These are phyloP conservation scores for Myrmophylax atrothorax DNA, from an alignment of 2,113 vertebrate species.

Conservation along the genomic window DNA sequence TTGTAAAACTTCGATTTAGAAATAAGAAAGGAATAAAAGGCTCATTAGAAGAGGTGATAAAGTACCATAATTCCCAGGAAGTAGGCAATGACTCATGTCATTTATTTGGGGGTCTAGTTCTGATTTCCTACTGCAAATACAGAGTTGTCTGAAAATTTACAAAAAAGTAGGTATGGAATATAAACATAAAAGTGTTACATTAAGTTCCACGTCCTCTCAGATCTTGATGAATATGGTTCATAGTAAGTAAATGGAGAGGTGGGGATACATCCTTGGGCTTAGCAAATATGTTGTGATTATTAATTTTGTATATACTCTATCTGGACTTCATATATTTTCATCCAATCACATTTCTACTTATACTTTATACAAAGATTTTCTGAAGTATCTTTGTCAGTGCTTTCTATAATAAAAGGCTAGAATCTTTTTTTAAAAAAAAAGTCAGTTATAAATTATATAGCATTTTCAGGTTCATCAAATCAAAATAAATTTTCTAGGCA, in stretches of 20 bases:
- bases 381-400: background rate
- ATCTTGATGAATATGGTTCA: background rate
- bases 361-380: background rate
- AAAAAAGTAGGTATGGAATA: background rate
- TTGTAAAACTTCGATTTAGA: constrained; percentile 29
- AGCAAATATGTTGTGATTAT: background rate
- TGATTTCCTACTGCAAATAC: background rate
- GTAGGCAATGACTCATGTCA: background rate
- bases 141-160: constrained; percentile 8
- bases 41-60: constrained; percentile 34
- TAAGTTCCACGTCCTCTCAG: background rate
- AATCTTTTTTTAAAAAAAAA: background rate
- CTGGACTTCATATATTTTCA: background rate
- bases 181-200: background rate
- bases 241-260: background rate
- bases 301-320: background rate
- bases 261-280: background rate
- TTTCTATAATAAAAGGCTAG: background rate
- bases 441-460: constrained; percentile 11
- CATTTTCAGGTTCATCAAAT: constrained; percentile 23
- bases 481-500: background rate
- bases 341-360: background rate
- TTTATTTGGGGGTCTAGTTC: constrained; percentile 31
- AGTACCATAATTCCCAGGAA: constrained; percentile 9
- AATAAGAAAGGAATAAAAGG: constrained; percentile 39